These are phyloP conservation scores for Tachina lurida DNA, from an alignment of 2,888 invertebrate species.

Conservation along the genomic window DNA sequence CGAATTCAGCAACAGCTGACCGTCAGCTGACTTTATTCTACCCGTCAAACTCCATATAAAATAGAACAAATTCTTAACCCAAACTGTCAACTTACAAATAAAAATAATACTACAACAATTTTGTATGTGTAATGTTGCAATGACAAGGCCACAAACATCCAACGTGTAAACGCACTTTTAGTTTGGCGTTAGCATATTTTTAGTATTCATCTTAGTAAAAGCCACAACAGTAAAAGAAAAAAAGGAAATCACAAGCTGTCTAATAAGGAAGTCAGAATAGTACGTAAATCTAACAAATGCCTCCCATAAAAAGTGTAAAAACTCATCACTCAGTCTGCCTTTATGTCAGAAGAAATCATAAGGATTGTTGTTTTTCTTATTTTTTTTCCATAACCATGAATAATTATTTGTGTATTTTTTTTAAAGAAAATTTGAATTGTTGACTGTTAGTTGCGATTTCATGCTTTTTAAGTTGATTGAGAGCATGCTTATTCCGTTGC, in stretches of 20 bases:
- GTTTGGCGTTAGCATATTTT: constrained; percentile 42
- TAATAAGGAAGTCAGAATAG: constrained; percentile 60
- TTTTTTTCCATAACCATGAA: constrained; percentile 39
- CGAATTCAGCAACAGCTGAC: no score
- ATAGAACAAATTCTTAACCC: no score
- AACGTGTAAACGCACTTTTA: constrained; percentile 1
- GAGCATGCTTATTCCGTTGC: constrained; percentile 25
- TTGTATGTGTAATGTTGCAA: no score
- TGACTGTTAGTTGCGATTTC: constrained; percentile 38
- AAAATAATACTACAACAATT: no score
- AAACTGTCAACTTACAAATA: no score
- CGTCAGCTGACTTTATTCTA: no score
- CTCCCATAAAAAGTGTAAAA: constrained; percentile 55
- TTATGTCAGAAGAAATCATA: constrained; percentile 60
- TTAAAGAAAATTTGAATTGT: constrained; percentile 17
- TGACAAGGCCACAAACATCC: not conserved
- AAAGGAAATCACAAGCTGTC: constrained; percentile 1
- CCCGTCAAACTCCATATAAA: no score
- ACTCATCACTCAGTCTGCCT: constrained; percentile 61
- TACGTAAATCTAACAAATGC: constrained; percentile 50
- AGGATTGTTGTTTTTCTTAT: constrained; percentile 38
- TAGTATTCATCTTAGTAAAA: constrained; percentile 15
- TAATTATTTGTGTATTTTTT: constrained; percentile 44
- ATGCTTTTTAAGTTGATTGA: constrained; percentile 34
- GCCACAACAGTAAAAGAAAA: not conserved